Percentiles rank a stretch among this genome's conserved stretches.
Conservation (phyloP, 2,888 invertebrate genomes). For the Strigamia transsilvanica region DNA sequence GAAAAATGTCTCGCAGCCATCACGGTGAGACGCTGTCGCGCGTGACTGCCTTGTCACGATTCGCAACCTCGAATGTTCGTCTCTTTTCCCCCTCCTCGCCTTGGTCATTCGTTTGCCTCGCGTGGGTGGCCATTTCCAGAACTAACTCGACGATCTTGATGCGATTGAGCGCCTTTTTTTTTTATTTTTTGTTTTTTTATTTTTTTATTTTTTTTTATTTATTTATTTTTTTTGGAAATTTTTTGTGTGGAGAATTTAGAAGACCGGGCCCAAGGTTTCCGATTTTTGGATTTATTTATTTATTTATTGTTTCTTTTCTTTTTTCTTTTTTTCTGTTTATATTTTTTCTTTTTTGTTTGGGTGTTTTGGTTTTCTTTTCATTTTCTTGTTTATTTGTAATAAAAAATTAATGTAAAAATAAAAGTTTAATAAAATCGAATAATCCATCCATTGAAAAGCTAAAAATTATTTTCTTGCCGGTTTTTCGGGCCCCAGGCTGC, state of each 20-base stretch:
- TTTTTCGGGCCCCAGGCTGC: too few relatives aligned
- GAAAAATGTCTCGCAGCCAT: slow-evolving; percentile 42
- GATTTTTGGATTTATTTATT: neutral
- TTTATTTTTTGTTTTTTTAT: neutral
- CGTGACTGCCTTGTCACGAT: slow-evolving; percentile 37
- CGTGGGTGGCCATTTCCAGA: slow-evolving; percentile 38
- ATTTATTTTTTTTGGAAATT: neutral
- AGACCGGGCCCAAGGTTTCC: neutral
- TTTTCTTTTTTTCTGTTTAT: too few relatives aligned
- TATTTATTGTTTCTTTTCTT: too few relatives aligned
- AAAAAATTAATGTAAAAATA: too few relatives aligned
- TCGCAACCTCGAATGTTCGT: slow-evolving; percentile 36
- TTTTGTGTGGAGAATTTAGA: neutral
- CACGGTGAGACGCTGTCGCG: slow-evolving; percentile 37
- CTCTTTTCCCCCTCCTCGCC: slow-evolving; percentile 37
- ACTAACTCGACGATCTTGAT: slow-evolving; percentile 10
- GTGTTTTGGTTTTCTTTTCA: too few relatives aligned
- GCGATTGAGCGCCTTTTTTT: slow-evolving; percentile 11
- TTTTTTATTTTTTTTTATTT: neutral
- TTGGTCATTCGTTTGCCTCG: slow-evolving; percentile 37
- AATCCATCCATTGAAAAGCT: too few relatives aligned
- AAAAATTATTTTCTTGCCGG: too few relatives aligned
- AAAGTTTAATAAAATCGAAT: too few relatives aligned
- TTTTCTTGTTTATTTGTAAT: too few relatives aligned
- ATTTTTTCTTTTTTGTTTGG: too few relatives aligned